Percentiles rank a stretch among this genome's conserved stretches.
Conservation (phyloP, 2,113 vertebrate genomes). For the Heterochromis multidens region DNA sequence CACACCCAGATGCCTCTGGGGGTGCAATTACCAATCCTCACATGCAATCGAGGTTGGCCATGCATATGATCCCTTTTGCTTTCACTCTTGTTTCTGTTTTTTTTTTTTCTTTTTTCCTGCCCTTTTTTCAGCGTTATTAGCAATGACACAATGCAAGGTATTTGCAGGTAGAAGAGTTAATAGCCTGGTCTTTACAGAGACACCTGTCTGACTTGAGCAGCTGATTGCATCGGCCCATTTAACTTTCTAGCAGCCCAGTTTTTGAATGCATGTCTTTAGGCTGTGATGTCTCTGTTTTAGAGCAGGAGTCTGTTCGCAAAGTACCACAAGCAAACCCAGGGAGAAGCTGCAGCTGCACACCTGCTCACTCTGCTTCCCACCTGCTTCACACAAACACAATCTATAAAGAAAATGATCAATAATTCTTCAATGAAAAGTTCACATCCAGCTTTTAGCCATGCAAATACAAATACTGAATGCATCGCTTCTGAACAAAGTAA, state of each 20-base stretch:
- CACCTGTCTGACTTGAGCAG: constrained; percentile 64
- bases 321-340: neutral
- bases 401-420: neutral
- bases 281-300: constrained; percentile 51
- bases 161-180: constrained; percentile 68
- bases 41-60: constrained; percentile 63
- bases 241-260: constrained; percentile 42
- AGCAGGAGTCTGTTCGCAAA: neutral
- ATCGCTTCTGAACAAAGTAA: neutral
- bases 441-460: neutral
- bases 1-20: constrained; percentile 74
- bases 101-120: rapidly evolving
- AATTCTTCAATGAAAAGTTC: neutral
- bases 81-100: constrained; percentile 52
- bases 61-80: constrained; percentile 73
- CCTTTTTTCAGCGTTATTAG: constrained; percentile 58
- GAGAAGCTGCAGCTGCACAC: neutral
- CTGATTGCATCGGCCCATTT: constrained; percentile 69
- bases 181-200: constrained; percentile 64
- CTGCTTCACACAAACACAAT: neutral
- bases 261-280: constrained; percentile 26
- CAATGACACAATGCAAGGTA: constrained; percentile 53
- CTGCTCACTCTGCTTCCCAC: neutral
- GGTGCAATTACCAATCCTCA: constrained; percentile 77
- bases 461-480: neutral